Base-by-base conservation (phyloP, 92 coral and sea anemone genomes). In the Nematostella vectensis region DNA sequence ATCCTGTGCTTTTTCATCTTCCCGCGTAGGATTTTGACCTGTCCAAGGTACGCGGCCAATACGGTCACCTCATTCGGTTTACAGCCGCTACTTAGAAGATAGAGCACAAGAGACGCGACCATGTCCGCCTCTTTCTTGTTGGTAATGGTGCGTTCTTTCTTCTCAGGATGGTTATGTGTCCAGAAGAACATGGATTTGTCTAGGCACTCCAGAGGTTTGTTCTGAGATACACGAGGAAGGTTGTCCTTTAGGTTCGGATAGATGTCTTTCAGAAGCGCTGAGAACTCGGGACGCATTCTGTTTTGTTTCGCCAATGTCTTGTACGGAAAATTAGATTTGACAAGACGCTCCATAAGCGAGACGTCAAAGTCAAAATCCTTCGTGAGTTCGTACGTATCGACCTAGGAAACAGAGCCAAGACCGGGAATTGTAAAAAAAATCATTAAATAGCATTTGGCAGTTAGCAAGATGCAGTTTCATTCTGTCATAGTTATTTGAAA, bases 221-320 rank as follows among this genome's bases (percentile, higher is more conserved):
- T 49, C 31, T 18, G 1, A 2, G 17, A 6, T 1, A 62, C 69
- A 27, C 52, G 10, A 2, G 15, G 16, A 31, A 48, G 16, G 43
- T 62, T 62, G 53, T 62, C 47, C 33, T 62, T 59, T 16, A 62
- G 60, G 8, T 24, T 11, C 0, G 69, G 69, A 59, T 62, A 62
- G 11, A 62, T 62, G 24, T 62, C 69, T 6, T 50, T 58, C 23
- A 62, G 59, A 29, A 62, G 48, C 11, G 58, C 69, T 47, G 69
- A 26, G 25, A 62, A 62, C 53, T 62, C 69, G 4, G 69, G 69
- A 18, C 69, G 69, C 69, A 62, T 62, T 31, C 69, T 50, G 30
- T 62, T 62, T 49, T 62, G 69, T 21, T 62, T 62, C 24, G 59
- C 19, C 1, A 62, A 48, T 2, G 69, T 15, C 53, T 62, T 49